Percentiles rank a stretch among this genome's conserved stretches.
phyloP scores from a whole-genome alignment of 1,140 invertebrate genomes.

The Microvelia longipes region DNA sequence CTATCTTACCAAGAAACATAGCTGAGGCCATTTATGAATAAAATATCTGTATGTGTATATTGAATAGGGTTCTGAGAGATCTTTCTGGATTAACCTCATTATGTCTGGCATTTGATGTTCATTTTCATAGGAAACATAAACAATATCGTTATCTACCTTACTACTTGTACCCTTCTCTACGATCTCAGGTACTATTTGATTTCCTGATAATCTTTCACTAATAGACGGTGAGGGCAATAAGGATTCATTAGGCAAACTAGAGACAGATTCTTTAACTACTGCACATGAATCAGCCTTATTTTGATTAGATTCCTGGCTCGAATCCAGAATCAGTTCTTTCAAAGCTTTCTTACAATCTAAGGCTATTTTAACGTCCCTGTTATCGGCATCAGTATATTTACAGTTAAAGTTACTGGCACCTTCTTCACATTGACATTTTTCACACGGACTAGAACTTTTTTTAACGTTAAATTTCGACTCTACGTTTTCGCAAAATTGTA shows the following conservation, averaged over 20 bases:
- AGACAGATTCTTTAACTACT: not conserved
- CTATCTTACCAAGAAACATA: conserved; percentile 81
- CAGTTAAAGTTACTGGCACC: not conserved
- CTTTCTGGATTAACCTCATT: conserved; percentile 96
- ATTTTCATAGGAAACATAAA: conserved; percentile 66
- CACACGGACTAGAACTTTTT: conserved; percentile 16
- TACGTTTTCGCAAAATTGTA: not conserved
- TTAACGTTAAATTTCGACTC: not conserved
- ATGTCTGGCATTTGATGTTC: conserved; percentile 90
- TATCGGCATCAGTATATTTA: not conserved
- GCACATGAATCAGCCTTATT: no score
- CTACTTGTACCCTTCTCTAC: conserved; percentile 2
- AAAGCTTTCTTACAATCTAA: not conserved
- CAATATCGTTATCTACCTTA: conserved; percentile 23
- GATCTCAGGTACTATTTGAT: not conserved
- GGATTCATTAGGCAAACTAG: no score
- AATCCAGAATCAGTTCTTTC: not conserved
- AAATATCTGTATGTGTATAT: conserved; percentile 99
- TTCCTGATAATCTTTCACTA: not conserved
- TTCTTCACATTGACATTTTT: not conserved
- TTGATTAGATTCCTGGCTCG: not conserved
- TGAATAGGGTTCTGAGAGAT: conserved; percentile 97
- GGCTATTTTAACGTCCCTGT: not conserved
- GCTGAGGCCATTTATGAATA: conserved; percentile 98
- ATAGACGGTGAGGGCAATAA: not conserved